Evolutionary conservation across 2,113 vertebrate genomes (phyloP).

Genomic region (Mormyrus iriodes): DNA sequence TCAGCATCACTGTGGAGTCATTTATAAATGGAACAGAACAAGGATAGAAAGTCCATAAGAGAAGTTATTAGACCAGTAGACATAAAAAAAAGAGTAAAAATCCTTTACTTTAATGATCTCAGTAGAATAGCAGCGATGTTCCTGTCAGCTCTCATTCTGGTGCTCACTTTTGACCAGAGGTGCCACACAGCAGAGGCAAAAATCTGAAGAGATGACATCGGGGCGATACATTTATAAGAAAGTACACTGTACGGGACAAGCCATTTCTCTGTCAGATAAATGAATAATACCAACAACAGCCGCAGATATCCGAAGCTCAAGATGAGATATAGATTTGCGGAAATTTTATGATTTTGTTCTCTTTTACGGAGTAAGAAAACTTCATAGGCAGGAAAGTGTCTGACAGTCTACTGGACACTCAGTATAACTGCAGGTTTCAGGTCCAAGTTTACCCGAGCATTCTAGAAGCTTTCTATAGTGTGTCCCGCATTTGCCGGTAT

Average conservation of each 20-base stretch:
- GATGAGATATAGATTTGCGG: not conserved
- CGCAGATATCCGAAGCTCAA: not conserved
- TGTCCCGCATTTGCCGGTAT: not conserved
- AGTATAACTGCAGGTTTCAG: not conserved
- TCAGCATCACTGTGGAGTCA: not conserved
- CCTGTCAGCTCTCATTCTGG: not conserved
- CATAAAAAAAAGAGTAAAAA: not conserved
- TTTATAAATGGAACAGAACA: not conserved
- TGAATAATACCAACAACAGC: not conserved
- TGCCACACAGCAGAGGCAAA: not conserved
- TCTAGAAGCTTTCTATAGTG: not conserved
- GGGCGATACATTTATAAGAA: not conserved
- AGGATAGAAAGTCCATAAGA: not conserved
- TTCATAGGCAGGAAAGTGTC: conserved; percentile 7
- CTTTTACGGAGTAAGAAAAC: not conserved
- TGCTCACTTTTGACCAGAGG: not conserved
- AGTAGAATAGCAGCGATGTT: not conserved
- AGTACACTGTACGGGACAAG: not conserved
- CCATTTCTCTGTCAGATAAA: not conserved
- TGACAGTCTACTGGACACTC: conserved; percentile 16
- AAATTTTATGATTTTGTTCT: not conserved
- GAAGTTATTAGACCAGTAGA: not conserved
- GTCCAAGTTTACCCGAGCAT: not conserved
- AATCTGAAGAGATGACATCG: not conserved
- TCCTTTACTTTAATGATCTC: not conserved